Evolutionary conservation across 1,140 invertebrate species (phyloP).

Genomic region (Holotrichia oblita): DNA sequence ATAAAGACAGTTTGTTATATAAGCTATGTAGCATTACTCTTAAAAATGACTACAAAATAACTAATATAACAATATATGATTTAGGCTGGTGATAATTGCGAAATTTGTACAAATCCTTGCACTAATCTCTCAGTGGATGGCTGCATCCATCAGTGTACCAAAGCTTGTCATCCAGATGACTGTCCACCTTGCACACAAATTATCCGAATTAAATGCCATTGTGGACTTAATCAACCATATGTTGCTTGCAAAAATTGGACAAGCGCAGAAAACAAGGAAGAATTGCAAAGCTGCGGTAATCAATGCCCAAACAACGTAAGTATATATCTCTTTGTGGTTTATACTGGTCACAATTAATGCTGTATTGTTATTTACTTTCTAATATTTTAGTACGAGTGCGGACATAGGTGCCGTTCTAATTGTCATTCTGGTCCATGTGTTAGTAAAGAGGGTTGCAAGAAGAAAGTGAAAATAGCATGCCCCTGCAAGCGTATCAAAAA

Average conservation of each 20-base stretch:
- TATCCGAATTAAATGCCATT: constrained; percentile 81
- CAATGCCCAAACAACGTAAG: constrained; percentile 86
- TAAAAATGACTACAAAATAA: too few species aligned
- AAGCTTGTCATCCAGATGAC: constrained; percentile 77
- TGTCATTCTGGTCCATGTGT: constrained; percentile 84
- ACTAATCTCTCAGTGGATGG: constrained; percentile 73
- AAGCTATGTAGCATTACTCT: too few species aligned
- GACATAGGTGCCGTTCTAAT: constrained; percentile 77
- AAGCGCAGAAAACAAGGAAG: constrained; percentile 64
- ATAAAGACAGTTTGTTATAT: too few species aligned
- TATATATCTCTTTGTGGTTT: constrained; percentile 43
- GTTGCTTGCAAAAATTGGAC: constrained; percentile 76
- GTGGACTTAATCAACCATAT: constrained; percentile 77
- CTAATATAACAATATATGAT: too few species aligned
- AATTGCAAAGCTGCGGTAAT: constrained; percentile 78
- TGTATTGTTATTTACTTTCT: constrained; percentile 45
- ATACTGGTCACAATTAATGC: constrained; percentile 41
- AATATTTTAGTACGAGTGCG: constrained; percentile 73
- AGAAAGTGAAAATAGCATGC: constrained; percentile 83
- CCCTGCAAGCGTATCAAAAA: constrained; percentile 81
- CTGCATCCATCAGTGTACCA: constrained; percentile 81
- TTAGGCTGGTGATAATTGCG: constrained; percentile 68
- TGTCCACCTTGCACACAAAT: constrained; percentile 78
- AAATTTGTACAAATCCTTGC: constrained; percentile 78
- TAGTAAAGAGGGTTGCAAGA: constrained; percentile 74